Evolutionary conservation across 2,113 vertebrate genomes (phyloP).

Genomic region (Hippocampus comes): DNA sequence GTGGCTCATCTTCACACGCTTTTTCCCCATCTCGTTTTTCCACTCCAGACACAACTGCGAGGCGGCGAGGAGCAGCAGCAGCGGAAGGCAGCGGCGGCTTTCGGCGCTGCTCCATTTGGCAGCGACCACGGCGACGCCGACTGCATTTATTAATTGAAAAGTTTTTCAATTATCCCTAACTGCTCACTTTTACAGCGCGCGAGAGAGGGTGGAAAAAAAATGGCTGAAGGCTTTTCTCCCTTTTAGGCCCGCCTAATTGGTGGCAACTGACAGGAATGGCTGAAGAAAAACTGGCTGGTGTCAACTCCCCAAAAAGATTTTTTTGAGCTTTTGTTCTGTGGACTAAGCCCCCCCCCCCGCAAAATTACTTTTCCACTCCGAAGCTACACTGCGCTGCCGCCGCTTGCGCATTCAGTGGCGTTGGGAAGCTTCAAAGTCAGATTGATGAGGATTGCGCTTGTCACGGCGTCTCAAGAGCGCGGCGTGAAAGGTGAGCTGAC

Average conservation of each 20-base stretch:
- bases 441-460: background rate
- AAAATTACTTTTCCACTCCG: background rate
- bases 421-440: background rate
- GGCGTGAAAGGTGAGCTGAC: conserved; percentile 23
- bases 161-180: conserved; percentile 51
- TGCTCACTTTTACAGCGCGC: conserved; percentile 6
- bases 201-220: background rate
- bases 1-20: conserved; percentile 34
- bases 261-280: background rate
- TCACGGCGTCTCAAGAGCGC: background rate
- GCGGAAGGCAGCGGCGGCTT: background rate
- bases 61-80: conserved; percentile 1
- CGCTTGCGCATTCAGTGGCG: background rate
- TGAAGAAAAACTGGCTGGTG: background rate
- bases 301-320: background rate
- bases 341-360: background rate
- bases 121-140: conserved; percentile 13
- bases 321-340: background rate
- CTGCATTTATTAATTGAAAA: conserved; percentile 51
- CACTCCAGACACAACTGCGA: conserved; percentile 39
- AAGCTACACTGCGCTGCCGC: background rate
- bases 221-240: conserved; percentile 2
- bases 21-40: conserved; percentile 4
- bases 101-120: conserved; percentile 20
- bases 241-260: background rate